Percentiles rank a stretch among this genome's conserved stretches.
Conservation (phyloP, 2,113 vertebrate genomes). For the Scytalopus superciliaris region DNA sequence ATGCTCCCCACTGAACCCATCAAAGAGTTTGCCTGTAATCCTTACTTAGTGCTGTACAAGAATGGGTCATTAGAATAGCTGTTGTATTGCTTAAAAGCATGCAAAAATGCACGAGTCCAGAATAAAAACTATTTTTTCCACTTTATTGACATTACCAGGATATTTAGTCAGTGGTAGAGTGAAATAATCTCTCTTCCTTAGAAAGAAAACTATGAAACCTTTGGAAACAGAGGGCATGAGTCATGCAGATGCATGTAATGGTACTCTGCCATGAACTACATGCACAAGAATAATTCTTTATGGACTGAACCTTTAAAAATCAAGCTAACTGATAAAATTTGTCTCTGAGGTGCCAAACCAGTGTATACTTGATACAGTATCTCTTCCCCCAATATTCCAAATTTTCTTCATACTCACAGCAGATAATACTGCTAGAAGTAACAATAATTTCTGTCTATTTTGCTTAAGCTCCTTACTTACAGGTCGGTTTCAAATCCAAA, state of each 20-base stretch:
- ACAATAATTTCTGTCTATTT: background rate
- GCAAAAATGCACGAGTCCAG: background rate
- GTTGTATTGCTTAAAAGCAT: background rate
- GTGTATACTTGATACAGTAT: background rate
- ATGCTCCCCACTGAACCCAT: background rate
- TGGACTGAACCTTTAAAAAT: background rate
- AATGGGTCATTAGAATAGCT: background rate
- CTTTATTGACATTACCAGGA: background rate
- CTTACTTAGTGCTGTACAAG: background rate
- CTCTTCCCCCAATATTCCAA: background rate
- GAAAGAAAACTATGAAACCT: background rate
- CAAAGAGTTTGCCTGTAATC: background rate
- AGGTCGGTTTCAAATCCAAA: background rate
- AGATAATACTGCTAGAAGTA: background rate
- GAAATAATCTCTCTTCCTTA: background rate
- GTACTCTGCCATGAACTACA: background rate
- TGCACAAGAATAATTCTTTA: background rate
- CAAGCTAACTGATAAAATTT: background rate
- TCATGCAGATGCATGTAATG: background rate
- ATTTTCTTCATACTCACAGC: background rate
- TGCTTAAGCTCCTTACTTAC: background rate
- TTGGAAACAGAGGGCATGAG: background rate
- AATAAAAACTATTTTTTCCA: background rate
- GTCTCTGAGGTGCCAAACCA: background rate
- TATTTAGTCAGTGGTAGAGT: background rate